A percentile compares a stretch with the other conserved stretches of the same genome.
These are phyloP conservation scores for Lepidonotus clava DNA, from an alignment of 2,888 invertebrate species.

Conservation along the genomic window DNA sequence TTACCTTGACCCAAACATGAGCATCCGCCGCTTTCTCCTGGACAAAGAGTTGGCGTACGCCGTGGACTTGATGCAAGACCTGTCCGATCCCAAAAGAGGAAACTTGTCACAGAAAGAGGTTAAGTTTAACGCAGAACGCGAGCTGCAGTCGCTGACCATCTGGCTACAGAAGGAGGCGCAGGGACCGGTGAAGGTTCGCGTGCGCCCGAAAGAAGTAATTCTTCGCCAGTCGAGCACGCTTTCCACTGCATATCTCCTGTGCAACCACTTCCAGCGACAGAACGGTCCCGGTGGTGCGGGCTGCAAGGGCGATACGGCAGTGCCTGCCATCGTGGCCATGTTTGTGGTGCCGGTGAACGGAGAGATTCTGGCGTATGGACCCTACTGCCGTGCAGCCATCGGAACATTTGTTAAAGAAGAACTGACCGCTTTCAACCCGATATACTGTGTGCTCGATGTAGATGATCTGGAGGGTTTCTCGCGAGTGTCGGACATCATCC, in stretches of 20 bases:
- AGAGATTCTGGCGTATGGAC: not conserved
- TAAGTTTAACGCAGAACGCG: not conserved
- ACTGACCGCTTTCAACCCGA: not conserved
- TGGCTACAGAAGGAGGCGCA: not conserved
- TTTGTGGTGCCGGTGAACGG: constrained; percentile 14
- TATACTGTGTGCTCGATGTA: constrained; percentile 30
- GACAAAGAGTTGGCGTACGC: not conserved
- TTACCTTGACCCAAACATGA: not conserved
- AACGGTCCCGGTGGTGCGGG: not conserved
- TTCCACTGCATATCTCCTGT: not conserved
- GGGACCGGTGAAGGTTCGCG: not conserved
- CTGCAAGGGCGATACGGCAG: not conserved
- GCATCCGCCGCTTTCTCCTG: constrained; percentile 1
- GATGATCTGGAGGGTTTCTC: constrained; percentile 1
- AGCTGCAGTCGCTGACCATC: not conserved
- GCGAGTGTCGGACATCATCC: not conserved
- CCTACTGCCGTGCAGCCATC: constrained; percentile 9
- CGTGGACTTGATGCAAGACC: not conserved
- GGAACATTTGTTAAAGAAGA: not conserved
- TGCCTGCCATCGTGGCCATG: not conserved
- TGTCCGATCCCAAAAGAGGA: too few species aligned
- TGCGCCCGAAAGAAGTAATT: constrained; percentile 30
- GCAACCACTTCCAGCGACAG: not conserved
- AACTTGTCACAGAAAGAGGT: not conserved
- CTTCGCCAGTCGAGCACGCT: not conserved